Conservation (phyloP, 2,888 invertebrate species). For the Xanthia icteritia region DNA sequence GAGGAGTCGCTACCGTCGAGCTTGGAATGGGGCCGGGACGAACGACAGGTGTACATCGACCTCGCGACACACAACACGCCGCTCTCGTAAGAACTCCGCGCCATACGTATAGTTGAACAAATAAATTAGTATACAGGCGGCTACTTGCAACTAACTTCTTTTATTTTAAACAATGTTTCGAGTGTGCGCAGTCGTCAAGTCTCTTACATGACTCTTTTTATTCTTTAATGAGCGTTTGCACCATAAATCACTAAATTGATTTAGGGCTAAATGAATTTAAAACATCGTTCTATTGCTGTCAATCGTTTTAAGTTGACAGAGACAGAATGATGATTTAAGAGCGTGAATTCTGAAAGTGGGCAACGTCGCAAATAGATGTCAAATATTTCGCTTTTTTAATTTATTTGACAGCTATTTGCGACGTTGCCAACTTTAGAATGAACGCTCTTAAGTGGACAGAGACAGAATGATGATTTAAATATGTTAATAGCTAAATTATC, state of each 20-base stretch:
- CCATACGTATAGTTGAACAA: conserved; percentile 8
- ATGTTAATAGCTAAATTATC: no score
- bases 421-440: no score
- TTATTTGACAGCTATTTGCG: no score
- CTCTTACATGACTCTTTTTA: neutral
- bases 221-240: neutral
- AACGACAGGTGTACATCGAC: conserved; percentile 84
- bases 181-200: neutral
- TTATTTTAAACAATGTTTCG: neutral
- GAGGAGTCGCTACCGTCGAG: conserved; percentile 97
- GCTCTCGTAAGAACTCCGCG: conserved; percentile 58
- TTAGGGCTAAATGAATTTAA: neutral
- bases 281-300: neutral
- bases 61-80: conserved; percentile 48
- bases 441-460: no score
- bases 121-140: neutral
- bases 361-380: no score
- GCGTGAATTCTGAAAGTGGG: no score
- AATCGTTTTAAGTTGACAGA: neutral
- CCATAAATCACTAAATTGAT: neutral
- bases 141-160: neutral
- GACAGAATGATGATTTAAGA: neutral
- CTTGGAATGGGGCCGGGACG: conserved; percentile 92
- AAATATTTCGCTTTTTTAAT: no score
- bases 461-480: no score